Evolutionary conservation across 64 coral and sea anemone genomes (phyloP).

Genomic region (Stichodactyla helianthus): DNA sequence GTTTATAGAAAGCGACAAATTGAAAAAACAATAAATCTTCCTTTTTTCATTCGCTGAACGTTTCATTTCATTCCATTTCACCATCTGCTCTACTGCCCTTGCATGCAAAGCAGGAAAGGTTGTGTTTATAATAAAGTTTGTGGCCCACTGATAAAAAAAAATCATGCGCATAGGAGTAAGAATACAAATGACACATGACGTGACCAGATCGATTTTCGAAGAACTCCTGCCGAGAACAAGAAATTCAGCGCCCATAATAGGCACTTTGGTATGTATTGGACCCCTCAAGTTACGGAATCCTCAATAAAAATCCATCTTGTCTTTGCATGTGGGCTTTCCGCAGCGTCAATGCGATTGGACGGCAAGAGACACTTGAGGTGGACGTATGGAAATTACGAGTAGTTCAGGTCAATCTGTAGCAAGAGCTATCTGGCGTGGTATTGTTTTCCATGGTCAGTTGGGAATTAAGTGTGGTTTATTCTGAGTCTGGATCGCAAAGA

Average conservation of each 20-base stretch:
- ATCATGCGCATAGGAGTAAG: not conserved
- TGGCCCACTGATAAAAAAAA: constrained; percentile 5
- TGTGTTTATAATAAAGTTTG: constrained; percentile 1
- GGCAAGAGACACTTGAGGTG: not conserved
- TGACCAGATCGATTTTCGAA: constrained; percentile 12
- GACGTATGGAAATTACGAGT: constrained; percentile 8
- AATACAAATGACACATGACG: constrained; percentile 19
- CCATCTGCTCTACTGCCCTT: not conserved
- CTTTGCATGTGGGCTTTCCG: constrained; percentile 18
- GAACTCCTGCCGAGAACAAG: constrained; percentile 19
- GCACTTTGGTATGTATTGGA: constrained; percentile 11
- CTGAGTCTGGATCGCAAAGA: not conserved
- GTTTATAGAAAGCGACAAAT: not conserved
- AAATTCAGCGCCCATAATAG: constrained; percentile 11
- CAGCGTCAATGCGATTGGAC: not conserved
- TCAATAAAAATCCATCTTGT: constrained; percentile 15
- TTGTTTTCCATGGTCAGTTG: not conserved
- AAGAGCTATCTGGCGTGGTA: not conserved
- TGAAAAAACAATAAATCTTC: not conserved
- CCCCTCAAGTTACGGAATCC: constrained; percentile 17
- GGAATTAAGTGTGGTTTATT: constrained; percentile 1
- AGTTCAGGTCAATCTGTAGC: not conserved
- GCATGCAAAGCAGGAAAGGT: not conserved
- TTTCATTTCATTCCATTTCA: not conserved
- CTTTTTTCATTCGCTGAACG: not conserved